Percentiles rank a stretch among this genome's conserved stretches.
phyloP scores from a whole-genome alignment of 2,888 invertebrate genomes.

The Pristionchus fissidentatus region DNA sequence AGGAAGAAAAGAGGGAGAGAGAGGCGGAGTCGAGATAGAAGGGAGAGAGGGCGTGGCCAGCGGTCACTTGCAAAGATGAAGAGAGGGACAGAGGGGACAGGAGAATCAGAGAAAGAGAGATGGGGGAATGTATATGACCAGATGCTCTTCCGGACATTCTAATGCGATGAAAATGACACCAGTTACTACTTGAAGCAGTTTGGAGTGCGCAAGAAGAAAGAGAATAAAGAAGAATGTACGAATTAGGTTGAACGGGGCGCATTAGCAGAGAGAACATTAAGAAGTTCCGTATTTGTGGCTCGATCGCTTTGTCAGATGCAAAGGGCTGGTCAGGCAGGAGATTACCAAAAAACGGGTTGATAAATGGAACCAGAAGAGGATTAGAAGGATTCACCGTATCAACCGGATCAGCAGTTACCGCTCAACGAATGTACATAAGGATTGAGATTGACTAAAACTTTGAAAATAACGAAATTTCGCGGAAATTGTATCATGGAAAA shows the following conservation, averaged over 20 bases:
- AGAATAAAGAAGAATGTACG: not conserved
- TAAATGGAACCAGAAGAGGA: not conserved
- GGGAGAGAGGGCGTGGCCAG: constrained; percentile 9
- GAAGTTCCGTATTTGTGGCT: constrained; percentile 29
- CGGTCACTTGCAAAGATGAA: constrained; percentile 40
- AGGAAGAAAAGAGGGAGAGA: not conserved
- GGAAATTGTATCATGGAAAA: not conserved
- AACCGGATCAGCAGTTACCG: not conserved
- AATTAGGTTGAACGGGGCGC: constrained; percentile 26
- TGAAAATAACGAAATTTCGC: not conserved
- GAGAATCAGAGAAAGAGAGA: constrained; percentile 37
- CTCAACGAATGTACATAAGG: not conserved
- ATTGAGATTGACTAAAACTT: not conserved
- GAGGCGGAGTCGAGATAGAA: not conserved
- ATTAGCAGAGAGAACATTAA: constrained; percentile 30
- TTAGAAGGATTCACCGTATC: not conserved
- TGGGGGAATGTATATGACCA: not conserved
- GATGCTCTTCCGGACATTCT: not conserved
- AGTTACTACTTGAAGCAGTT: not conserved
- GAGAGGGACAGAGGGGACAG: constrained; percentile 27
- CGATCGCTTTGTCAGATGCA: not conserved
- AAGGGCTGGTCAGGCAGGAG: not conserved
- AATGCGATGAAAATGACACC: constrained; percentile 5
- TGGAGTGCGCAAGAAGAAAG: not conserved
- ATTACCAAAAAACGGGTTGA: constrained; percentile 18